Conservation (phyloP, 2,888 invertebrate species). For the Scotopteryx bipunctaria region DNA sequence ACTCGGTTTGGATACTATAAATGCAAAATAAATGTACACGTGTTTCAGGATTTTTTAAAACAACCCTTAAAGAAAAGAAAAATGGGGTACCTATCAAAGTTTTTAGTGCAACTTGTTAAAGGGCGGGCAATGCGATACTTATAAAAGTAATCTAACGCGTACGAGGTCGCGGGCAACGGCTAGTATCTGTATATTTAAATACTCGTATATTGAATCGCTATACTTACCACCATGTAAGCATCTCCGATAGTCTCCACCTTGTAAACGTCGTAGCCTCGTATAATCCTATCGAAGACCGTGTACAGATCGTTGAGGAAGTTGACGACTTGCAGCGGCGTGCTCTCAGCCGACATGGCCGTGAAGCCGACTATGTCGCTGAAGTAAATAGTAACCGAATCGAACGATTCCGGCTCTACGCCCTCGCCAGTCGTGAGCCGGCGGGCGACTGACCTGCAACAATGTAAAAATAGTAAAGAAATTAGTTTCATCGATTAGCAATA, state of each 20-base stretch:
- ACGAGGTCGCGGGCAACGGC: no score
- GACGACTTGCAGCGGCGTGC: conserved; percentile 96
- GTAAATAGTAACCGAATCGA: conserved; percentile 97
- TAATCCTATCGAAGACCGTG: conserved; percentile 97
- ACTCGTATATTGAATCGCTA: no score
- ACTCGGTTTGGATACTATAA: no score
- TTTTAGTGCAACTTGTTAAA: no score
- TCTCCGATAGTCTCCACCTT: conserved; percentile 98
- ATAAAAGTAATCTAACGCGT: no score
- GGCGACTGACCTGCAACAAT: conserved; percentile 86
- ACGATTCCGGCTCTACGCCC: conserved; percentile 96
- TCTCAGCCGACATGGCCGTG: conserved; percentile 97
- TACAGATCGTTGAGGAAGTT: conserved; percentile 99
- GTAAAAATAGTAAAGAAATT: not conserved
- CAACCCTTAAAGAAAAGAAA: no score
- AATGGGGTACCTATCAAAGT: no score
- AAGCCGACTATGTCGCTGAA: conserved; percentile 99
- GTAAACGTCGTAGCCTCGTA: conserved; percentile 98
- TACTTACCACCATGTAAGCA: conserved; percentile 86
- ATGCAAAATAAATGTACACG: no score
- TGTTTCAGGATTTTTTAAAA: no score
- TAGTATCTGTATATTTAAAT: no score
- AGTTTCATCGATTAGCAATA: not conserved
- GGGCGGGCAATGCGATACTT: no score
- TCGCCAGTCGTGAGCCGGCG: conserved; percentile 93